Evolutionary conservation across 2,888 invertebrate species (phyloP).

Genomic region (Agriopis aurantiaria): DNA sequence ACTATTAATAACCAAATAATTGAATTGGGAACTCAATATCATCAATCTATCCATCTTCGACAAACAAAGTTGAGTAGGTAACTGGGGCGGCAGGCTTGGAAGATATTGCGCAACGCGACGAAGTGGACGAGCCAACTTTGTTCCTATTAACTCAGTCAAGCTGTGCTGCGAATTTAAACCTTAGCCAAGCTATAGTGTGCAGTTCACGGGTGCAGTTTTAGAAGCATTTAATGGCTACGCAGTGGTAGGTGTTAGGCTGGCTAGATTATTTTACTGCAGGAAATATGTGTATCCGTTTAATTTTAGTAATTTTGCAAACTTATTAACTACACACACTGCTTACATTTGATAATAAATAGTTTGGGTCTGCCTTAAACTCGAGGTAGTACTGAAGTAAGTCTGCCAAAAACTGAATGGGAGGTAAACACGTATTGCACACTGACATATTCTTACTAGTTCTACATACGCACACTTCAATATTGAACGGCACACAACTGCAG

Average conservation of each 20-base stretch:
- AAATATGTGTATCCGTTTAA: too few relatives aligned
- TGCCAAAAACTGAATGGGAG: too few relatives aligned
- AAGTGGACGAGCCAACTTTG: constrained; percentile 15
- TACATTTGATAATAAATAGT: too few relatives aligned
- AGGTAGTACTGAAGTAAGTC: too few relatives aligned
- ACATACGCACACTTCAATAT: too few relatives aligned
- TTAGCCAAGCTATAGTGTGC: neutral
- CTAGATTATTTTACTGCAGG: too few relatives aligned
- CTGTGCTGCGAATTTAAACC: constrained; percentile 4
- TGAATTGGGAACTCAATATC: constrained; percentile 24
- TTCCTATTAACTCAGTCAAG: constrained; percentile 27
- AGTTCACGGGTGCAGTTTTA: neutral
- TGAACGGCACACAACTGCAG: too few relatives aligned
- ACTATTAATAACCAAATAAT: constrained; percentile 15
- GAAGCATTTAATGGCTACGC: neutral
- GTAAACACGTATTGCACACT: too few relatives aligned
- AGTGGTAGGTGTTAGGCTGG: neutral
- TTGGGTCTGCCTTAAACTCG: too few relatives aligned
- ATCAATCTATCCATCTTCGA: constrained; percentile 37
- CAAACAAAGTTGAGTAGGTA: constrained; percentile 37
- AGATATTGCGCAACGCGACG: constrained; percentile 39
- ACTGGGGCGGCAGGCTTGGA: constrained; percentile 36
- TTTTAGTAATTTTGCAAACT: too few relatives aligned
- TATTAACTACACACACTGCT: too few relatives aligned
- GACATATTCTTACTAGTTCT: too few relatives aligned